Evolutionary conservation across 1,140 invertebrate species (phyloP).

Genomic region (Drosophila busckii): DNA sequence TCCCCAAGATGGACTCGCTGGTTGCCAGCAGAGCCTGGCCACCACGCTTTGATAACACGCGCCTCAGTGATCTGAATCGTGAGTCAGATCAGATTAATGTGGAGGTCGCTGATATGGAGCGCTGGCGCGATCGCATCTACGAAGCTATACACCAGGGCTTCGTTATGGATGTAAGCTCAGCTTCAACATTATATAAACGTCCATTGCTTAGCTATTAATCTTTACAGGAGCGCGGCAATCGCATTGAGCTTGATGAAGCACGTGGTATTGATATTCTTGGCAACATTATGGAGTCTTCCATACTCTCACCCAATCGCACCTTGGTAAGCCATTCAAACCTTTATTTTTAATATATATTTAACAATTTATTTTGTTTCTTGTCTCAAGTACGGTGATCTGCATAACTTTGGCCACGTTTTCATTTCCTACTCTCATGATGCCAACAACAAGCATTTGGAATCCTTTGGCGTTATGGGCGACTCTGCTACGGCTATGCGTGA

Average conservation of each 20-base stretch:
- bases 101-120: conserved; percentile 85
- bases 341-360: no score
- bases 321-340: conserved; percentile 84
- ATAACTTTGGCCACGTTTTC: conserved; percentile 85
- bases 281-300: conserved; percentile 88
- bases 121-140: conserved; percentile 87
- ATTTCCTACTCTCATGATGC: conserved; percentile 87
- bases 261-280: conserved; percentile 89
- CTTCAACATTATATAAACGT: background rate
- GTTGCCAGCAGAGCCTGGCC: conserved; percentile 84
- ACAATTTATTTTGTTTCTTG: background rate
- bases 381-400: conserved; percentile 86
- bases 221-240: conserved; percentile 79
- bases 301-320: conserved; percentile 84
- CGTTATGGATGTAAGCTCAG: conserved; percentile 80
- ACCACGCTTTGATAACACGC: conserved; percentile 81
- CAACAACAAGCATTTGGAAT: conserved; percentile 84
- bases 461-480: conserved; percentile 85
- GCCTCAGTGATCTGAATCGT: conserved; percentile 83
- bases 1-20: conserved; percentile 85
- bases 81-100: conserved; percentile 83
- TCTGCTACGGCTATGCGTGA: conserved; percentile 88
- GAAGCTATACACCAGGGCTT: conserved; percentile 86
- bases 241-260: conserved; percentile 82
- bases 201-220: background rate